Base-by-base conservation (phyloP, 2,113 vertebrate species). In the Egretta garzetta region DNA sequence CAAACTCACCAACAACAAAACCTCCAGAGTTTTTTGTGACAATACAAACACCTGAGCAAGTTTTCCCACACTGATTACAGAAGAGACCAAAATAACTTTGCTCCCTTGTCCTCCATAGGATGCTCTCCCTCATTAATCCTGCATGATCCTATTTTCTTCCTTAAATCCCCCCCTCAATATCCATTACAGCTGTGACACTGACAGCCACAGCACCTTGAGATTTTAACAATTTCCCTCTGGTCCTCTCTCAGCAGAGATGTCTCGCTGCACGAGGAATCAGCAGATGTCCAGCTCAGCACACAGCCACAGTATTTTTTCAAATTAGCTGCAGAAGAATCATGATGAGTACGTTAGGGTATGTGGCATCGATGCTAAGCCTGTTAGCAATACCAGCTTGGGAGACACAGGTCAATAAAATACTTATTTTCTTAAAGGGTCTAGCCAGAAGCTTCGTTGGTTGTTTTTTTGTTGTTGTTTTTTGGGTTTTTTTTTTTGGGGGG, bases 281-380 rank as follows among this genome's bases (percentile, higher is more conserved):
- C 41, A 56, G 47, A 73, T 10, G 11, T 7, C 88, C 88, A 74
- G 67, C 67, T 63, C 62, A 33, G 56, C 56, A 59, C 64, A 18
- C 0, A 23, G 22, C 21, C 56, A 58, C 47, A 6, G 3, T 15
- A 8, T 14, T 47, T 80, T 39, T 28, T 14, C 58, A 47, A 28
- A 47, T 71, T 5, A 59, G 33, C 37, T 49, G 63, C 58, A 66
- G 30, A 64, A 45, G 50, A 53, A 53, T 15, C 9, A 0, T 4
- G 10, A 23, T 2, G 9, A 52, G 32, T 7, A n/a, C 0, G 0
- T 15, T 17, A 10, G 22, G 41, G 9, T 9, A 50, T 0, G 7
- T 1, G 28, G 35, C 37, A 50, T 49, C 59, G 21, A 11, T 9
- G 2, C 50, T 15, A 28, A 43, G 41, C n/a, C 24, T 27, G 20